Conservation (phyloP, 2,797 vertebrate species). For the Arctocebus calabarensis region DNA sequence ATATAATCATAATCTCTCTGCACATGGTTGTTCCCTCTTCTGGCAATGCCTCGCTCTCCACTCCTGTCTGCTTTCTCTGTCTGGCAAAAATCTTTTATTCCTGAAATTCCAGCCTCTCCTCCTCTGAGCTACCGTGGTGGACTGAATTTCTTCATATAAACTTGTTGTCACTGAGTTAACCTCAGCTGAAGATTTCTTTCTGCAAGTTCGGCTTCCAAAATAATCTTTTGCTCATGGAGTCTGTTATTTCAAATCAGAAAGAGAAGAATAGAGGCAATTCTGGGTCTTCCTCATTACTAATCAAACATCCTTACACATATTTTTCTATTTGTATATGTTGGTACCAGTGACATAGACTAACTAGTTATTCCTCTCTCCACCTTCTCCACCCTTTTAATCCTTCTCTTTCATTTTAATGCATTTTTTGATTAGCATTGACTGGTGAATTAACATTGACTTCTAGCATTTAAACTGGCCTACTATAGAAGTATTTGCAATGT, state of each 20-base stretch:
- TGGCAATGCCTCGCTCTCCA: neutral
- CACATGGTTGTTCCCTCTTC: neutral
- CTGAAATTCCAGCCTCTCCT: neutral
- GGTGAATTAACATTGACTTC: slow-evolving; percentile 33
- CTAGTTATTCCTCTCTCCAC: neutral
- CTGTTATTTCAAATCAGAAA: slow-evolving; percentile 2
- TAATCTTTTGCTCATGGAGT: neutral
- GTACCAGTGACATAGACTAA: neutral
- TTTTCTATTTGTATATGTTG: neutral
- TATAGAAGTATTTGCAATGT: slow-evolving; percentile 15
- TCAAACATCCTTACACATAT: neutral
- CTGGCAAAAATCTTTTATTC: neutral
- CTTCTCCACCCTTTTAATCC: neutral
- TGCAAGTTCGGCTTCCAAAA: neutral
- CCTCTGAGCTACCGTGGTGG: neutral
- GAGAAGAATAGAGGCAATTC: neutral
- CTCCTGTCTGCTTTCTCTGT: neutral
- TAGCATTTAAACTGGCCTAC: neutral
- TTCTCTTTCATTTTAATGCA: slow-evolving; percentile 8
- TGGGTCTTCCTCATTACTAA: neutral
- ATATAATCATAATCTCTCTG: too few relatives aligned
- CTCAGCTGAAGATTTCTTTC: neutral
- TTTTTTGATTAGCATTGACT: slow-evolving; percentile 57
- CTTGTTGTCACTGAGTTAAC: neutral
- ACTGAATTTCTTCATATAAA: neutral